Evolutionary conservation across 2,113 vertebrate genomes (phyloP).

Genomic region (Salvator merianae): DNA sequence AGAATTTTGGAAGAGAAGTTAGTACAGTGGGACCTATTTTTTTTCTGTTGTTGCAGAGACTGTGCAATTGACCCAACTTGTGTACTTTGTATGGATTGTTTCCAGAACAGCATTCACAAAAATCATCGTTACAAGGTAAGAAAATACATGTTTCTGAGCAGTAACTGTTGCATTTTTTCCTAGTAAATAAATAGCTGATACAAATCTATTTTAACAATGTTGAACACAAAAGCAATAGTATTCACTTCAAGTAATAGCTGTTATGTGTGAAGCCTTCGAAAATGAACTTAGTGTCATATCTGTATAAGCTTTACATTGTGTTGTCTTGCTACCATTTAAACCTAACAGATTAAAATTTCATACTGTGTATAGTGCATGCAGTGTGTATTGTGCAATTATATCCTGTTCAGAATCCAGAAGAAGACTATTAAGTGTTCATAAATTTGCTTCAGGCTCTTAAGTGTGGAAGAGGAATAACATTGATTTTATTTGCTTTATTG

Average conservation of each 20-base stretch:
- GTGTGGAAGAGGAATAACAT: not conserved
- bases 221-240: not conserved
- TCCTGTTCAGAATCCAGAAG: no score
- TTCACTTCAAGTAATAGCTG: no score
- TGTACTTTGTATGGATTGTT: slow-evolving; percentile 98
- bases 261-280: no score
- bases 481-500: not conserved
- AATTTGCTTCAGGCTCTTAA: not conserved
- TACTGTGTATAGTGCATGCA: not conserved
- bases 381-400: no score
- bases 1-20: not conserved
- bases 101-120: slow-evolving; percentile 96
- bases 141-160: not conserved
- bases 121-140: slow-evolving; percentile 95
- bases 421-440: not conserved
- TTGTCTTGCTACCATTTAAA: not conserved
- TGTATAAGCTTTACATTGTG: not conserved
- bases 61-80: slow-evolving; percentile 99
- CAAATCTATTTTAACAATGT: not conserved
- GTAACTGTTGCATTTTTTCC: not conserved
- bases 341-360: not conserved
- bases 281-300: no score
- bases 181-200: not conserved
- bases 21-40: slow-evolving; percentile 29
- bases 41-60: slow-evolving; percentile 83